Conservation (phyloP, 1,140 invertebrate genomes). For the Harlomillsia oculata region DNA sequence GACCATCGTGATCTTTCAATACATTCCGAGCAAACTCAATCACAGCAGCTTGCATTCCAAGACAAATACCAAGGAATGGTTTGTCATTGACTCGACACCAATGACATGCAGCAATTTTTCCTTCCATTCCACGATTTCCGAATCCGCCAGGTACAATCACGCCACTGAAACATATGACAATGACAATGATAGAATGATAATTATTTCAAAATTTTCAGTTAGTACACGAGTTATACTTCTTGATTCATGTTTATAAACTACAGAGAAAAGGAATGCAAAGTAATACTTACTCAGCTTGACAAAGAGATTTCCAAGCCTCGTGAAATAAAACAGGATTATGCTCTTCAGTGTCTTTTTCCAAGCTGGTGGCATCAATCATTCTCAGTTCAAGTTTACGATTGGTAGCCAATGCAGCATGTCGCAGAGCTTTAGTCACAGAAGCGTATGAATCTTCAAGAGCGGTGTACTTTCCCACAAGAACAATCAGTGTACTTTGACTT, state of each 20-base stretch:
- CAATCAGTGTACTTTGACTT: slow-evolving; percentile 74
- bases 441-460: slow-evolving; percentile 91
- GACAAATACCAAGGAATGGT: slow-evolving; percentile 90
- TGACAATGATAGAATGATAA: not conserved
- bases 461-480: slow-evolving; percentile 98
- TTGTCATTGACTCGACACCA: slow-evolving; percentile 84
- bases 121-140: slow-evolving; percentile 88
- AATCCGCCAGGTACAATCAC: slow-evolving; percentile 96
- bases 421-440: slow-evolving; percentile 87
- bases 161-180: slow-evolving; percentile 50
- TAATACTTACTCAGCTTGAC: slow-evolving; percentile 73
- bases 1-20: slow-evolving; percentile 52
- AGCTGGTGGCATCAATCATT: slow-evolving; percentile 57
- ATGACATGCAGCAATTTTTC: slow-evolving; percentile 85
- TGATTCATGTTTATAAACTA: too few species aligned
- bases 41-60: slow-evolving; percentile 92
- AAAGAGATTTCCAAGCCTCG: slow-evolving; percentile 86
- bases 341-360: slow-evolving; percentile 58
- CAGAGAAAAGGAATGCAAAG: too few species aligned
- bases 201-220: slow-evolving; percentile 1
- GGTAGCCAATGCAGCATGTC: slow-evolving; percentile 77
- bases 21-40: slow-evolving; percentile 78
- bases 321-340: slow-evolving; percentile 75
- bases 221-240: not conserved
- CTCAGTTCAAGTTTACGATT: slow-evolving; percentile 74